Conservation (phyloP, 2,888 invertebrate species). For the Dasypogon diadema region DNA sequence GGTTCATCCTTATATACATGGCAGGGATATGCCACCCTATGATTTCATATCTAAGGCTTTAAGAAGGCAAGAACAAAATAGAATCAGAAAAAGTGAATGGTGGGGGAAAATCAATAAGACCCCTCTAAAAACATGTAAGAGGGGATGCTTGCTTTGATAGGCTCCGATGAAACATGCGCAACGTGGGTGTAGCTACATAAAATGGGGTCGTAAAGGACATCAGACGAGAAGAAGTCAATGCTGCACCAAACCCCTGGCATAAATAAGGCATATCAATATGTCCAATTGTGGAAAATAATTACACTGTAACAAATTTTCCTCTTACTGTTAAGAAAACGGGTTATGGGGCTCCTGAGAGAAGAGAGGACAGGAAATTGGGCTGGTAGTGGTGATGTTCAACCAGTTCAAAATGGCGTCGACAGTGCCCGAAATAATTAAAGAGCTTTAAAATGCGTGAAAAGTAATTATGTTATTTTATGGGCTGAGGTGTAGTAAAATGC, state of each 20-base stretch:
- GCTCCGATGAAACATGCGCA: background rate
- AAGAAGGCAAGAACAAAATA: too few relatives aligned
- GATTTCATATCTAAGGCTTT: background rate
- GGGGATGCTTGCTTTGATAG: conserved; percentile 5
- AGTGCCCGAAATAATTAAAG: conserved; percentile 52
- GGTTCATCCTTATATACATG: conserved; percentile 9
- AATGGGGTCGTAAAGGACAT: background rate
- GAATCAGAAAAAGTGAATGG: conserved; percentile 37
- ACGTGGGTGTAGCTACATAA: background rate
- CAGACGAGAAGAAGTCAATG: background rate
- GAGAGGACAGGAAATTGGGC: conserved; percentile 24
- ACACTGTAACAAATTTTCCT: conserved; percentile 69
- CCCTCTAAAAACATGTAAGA: conserved; percentile 11
- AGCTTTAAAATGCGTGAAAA: conserved; percentile 51
- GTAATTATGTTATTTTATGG: conserved; percentile 54
- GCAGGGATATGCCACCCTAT: background rate
- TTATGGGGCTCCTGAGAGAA: conserved; percentile 36
- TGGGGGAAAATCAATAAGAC: conserved; percentile 55
- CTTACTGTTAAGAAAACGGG: conserved; percentile 52
- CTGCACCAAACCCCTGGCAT: conserved; percentile 29
- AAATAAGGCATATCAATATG: conserved; percentile 68
- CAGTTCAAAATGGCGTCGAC: conserved; percentile 55
- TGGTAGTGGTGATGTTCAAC: conserved; percentile 42
- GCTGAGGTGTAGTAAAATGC: conserved; percentile 20
- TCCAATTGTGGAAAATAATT: conserved; percentile 70